Percentiles rank a stretch among this genome's conserved stretches.
phyloP scores from a whole-genome alignment of 1,140 invertebrate species.

The Listronotus oregonensis region DNA sequence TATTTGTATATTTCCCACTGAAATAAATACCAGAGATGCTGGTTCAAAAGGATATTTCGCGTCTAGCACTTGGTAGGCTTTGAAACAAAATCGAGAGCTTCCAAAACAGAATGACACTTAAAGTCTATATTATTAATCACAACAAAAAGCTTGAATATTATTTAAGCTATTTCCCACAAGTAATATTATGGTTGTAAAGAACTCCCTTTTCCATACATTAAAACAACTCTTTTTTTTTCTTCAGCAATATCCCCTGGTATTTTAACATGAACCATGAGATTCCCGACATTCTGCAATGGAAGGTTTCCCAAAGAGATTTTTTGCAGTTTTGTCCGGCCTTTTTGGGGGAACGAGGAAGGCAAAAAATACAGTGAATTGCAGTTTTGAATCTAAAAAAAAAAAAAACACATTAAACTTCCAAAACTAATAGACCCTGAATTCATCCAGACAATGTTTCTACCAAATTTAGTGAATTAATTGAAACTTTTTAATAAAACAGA shows the following conservation, averaged over 20 bases:
- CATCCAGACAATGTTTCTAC: too few species aligned
- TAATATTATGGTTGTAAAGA: neutral
- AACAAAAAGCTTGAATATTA: slow-evolving; percentile 1
- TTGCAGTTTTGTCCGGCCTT: neutral
- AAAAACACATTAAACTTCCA: too few species aligned
- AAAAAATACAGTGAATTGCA: slow-evolving; percentile 3
- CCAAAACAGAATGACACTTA: neutral
- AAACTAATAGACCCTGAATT: too few species aligned
- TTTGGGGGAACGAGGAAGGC: neutral
- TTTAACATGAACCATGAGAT: neutral
- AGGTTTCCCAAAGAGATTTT: neutral
- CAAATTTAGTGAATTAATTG: too few species aligned
- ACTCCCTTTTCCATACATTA: neutral
- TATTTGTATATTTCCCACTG: slow-evolving; percentile 1
- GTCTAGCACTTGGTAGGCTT: neutral
- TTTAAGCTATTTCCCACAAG: neutral
- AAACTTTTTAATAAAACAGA: too few species aligned
- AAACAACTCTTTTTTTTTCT: neutral
- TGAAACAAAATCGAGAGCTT: slow-evolving; percentile 7
- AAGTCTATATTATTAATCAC: slow-evolving; percentile 2
- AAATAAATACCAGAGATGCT: slow-evolving; percentile 6
- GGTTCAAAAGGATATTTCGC: slow-evolving; percentile 1
- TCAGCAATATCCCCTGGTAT: neutral
- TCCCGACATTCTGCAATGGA: neutral
- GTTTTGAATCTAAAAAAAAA: neutral